These are phyloP conservation scores for Perdita meconis DNA, from an alignment of 2,888 invertebrate genomes.

Conservation along the genomic window DNA sequence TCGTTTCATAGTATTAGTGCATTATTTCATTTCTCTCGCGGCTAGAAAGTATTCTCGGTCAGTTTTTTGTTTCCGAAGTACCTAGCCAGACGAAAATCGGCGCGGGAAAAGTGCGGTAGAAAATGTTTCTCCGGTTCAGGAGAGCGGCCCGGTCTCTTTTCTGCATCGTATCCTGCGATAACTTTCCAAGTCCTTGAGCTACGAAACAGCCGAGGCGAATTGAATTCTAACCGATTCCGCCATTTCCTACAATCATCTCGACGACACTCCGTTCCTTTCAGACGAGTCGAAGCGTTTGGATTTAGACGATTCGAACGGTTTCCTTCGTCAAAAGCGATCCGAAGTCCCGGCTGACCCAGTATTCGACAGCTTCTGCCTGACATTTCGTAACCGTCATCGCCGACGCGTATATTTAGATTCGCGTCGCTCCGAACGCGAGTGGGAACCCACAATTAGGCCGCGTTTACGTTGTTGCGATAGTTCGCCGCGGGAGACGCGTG, in stretches of 20 bases:
- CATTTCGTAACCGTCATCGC: conserved; percentile 74
- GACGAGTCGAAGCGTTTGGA: no score
- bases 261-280: no score
- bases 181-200: conserved; percentile 47
- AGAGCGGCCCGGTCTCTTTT: conserved; percentile 20
- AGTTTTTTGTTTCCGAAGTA: conserved; percentile 36
- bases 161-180: conserved; percentile 16
- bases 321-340: no score
- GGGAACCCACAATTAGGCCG: conserved; percentile 21
- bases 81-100: conserved; percentile 11
- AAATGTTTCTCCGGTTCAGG: conserved; percentile 8
- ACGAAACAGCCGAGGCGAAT: not conserved
- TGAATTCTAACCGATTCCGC: not conserved
- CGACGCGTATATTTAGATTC: conserved; percentile 73
- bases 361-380: conserved; percentile 63
- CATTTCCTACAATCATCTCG: no score
- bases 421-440: conserved; percentile 38
- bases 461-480: not conserved
- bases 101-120: conserved; percentile 22
- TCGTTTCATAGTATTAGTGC: no score
- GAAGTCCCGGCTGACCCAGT: conserved; percentile 64
- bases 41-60: conserved; percentile 48
- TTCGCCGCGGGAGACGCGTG: not conserved
- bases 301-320: no score
- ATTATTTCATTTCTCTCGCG: no score